Evolutionary conservation across 1,140 invertebrate species (phyloP).

Genomic region (Whitmania pigra): DNA sequence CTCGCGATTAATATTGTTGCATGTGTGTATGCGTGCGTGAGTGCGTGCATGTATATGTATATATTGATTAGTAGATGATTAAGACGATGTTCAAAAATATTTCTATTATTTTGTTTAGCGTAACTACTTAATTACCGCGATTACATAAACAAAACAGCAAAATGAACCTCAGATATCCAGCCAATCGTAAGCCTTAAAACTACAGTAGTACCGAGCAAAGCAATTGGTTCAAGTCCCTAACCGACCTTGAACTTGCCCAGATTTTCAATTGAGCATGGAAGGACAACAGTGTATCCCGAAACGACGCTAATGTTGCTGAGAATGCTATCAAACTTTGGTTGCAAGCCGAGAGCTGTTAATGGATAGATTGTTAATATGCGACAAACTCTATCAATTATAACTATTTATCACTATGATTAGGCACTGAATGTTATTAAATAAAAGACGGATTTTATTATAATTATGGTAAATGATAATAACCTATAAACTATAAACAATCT

Average conservation of each 20-base stretch:
- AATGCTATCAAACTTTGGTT: constrained; percentile 62
- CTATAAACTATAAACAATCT: too few species aligned
- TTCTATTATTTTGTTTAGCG: neutral
- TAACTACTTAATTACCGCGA: neutral
- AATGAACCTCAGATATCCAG: neutral
- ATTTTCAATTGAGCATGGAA: constrained; percentile 84
- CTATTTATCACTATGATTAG: too few species aligned
- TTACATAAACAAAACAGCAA: neutral
- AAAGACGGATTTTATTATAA: too few species aligned
- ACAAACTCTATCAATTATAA: too few species aligned
- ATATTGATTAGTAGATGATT: neutral
- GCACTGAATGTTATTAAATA: too few species aligned
- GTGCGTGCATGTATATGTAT: too few species aligned
- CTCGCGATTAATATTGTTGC: too few species aligned
- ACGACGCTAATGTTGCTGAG: constrained; percentile 84
- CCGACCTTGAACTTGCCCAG: constrained; percentile 49
- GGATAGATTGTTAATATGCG: too few species aligned
- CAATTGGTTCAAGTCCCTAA: neutral
- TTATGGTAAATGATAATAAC: too few species aligned
- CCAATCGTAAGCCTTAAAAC: neutral
- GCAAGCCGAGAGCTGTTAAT: constrained; percentile 23
- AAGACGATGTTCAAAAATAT: neutral
- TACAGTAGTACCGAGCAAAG: neutral
- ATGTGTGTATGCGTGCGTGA: too few species aligned
- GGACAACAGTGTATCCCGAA: constrained; percentile 68